These are phyloP conservation scores for Athene cunicularia DNA, from an alignment of 2,113 vertebrate species.

Conservation along the genomic window DNA sequence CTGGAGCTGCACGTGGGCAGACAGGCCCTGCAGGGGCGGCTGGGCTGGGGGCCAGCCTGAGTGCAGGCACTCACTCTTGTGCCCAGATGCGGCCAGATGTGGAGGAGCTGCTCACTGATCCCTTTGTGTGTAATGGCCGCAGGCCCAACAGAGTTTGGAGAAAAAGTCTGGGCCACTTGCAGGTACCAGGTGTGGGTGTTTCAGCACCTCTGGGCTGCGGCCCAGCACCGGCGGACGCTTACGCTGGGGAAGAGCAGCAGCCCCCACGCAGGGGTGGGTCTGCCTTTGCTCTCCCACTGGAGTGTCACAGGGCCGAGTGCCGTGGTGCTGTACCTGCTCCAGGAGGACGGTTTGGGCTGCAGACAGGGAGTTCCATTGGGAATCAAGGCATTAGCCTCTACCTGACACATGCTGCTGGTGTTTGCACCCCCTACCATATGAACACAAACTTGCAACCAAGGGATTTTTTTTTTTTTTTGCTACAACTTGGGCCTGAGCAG, in stretches of 20 bases:
- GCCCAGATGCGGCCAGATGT: neutral
- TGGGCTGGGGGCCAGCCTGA: neutral
- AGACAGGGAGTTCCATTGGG: fast-evolving
- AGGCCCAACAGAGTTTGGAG: neutral
- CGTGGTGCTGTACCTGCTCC: neutral
- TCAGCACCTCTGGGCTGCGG: neutral
- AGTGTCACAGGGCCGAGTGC: fast-evolving
- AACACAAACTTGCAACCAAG: neutral
- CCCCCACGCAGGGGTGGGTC: neutral
- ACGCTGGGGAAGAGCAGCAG: neutral
- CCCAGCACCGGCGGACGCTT: neutral
- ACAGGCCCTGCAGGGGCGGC: neutral
- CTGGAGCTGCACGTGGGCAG: neutral
- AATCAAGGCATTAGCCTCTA: neutral
- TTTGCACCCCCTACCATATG: fast-evolving
- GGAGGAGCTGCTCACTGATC: neutral
- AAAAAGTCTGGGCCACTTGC: neutral
- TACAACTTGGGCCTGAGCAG: neutral
- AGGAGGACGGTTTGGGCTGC: neutral
- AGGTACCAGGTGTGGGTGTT: neutral
- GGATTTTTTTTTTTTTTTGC: neutral
- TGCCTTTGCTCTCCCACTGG: fast-evolving
- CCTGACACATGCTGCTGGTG: fast-evolving
- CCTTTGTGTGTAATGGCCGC: fast-evolving
- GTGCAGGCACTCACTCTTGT: neutral